Base-by-base conservation (phyloP, 2,888 invertebrate species). In the Stenodera caucasica region DNA sequence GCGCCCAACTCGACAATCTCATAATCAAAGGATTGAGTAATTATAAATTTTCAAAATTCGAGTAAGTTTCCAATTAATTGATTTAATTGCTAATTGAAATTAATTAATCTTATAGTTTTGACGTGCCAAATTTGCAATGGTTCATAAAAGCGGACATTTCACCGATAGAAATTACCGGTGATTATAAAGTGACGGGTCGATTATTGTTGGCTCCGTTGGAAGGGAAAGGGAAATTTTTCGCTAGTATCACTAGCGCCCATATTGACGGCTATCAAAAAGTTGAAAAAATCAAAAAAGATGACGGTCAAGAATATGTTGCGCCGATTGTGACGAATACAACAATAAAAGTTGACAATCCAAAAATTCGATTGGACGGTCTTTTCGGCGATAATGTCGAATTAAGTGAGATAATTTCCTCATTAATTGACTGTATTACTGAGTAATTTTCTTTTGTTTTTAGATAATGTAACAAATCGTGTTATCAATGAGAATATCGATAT, bases 1-100 rank as follows among this genome's bases (percentile, higher is more conserved):
- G 72, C 8, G 84, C 84, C 0, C 72, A 78, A 2, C 84, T 82
- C 2, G 81, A 77, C 55, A 79, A 85, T 55, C 74, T 85, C 0
- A 81, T 78, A 64, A 81, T 85, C 0, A 77, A 79, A 1, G 84
- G 85, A 6, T 81, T 81, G 30, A 75, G 81, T 1, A 79, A 81
- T 67, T 85, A 83, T 67, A 77, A 78, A 37, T 78, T 85, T 52
- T 30, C 52, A 14, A 11, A 52, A 52, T 52, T 52, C 15, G 52
- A 52, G 52, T 52, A 15, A 21, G 52, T 33, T 3, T 18, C 11
- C 9, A 9, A 29, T n/a, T 21, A 7, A 9, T 30, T 26, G 14
- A 12, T 51, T n/a, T 9, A 4, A 7, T 14, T 1, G 14, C n/a
- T 14, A 23, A 8, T 0, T 18, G 1, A 14, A 30, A 52, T 7